Base-by-base conservation (phyloP, 2,797 vertebrate species). In the Pseudomugil gertrudae region DNA sequence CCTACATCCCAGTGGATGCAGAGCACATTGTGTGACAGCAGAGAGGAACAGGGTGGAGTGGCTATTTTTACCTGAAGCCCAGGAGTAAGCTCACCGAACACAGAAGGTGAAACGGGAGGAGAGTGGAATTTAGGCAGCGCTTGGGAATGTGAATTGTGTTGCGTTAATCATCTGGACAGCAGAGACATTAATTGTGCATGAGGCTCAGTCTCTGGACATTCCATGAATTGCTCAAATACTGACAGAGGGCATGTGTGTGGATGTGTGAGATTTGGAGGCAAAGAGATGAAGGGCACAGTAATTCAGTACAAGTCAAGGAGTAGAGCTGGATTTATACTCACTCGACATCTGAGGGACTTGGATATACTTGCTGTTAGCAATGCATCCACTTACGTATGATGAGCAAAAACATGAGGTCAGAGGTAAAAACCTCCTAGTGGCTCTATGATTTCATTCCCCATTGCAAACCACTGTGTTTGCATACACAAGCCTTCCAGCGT, bases 111-210 rank as follows among this genome's bases (percentile, higher is more conserved):
- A 72, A 79, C 72, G 57, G 76, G 87, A 84, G 86, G 86, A 84
- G 87, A 87, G 88, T 64, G 69, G 81, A 88, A 87, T 84, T 88
- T 88, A 80, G 89, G 81, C 80, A 87, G 58, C 79, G 35, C 90
- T 90, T 84, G 88, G 86, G 87, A 92, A 74, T 79, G 75, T 87
- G 90, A 90, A 90, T 87, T 72, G 63, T 79, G 84, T 79, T 84
- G 75, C 86, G 92, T 93, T 92, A 93, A 92, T 94, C 92, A 93
- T 93, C 84, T 85, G 81, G 92, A 94, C 92, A 92, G 92, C 86
- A 74, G 84, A 90, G 81, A 90, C 92, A 93, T 93, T 92, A 93
- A 92, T 88, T 86, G 92, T 88, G 89, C 88, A 90, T 93, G 92
- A 92, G 89, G 90, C 83, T 60, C 7, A 27, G 87, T 93, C 90